Conservation (phyloP, 2,888 invertebrate species). For the Tenthredo livida region DNA sequence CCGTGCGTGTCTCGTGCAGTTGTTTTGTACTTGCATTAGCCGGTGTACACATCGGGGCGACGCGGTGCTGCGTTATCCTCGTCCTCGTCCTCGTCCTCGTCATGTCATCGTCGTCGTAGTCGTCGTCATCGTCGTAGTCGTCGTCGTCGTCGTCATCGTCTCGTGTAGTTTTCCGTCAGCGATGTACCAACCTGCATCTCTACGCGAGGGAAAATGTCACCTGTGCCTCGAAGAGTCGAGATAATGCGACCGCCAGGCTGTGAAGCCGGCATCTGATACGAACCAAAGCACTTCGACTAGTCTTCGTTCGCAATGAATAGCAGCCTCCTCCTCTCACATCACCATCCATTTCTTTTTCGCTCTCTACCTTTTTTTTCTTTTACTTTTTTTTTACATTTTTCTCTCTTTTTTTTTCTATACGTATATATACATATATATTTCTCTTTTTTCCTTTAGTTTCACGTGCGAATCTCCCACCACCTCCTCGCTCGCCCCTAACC, state of each 20-base stretch:
- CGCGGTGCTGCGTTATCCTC: constrained; percentile 40
- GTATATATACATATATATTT: neutral
- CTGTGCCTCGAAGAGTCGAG: constrained; percentile 66
- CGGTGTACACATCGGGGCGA: constrained; percentile 59
- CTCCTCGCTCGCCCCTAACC: neutral
- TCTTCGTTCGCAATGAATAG: constrained; percentile 52
- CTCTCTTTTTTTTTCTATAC: neutral
- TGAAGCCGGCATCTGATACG: constrained; percentile 59
- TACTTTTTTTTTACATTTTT: neutral
- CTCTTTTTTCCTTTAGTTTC: constrained; percentile 45
- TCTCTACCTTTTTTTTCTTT: neutral
- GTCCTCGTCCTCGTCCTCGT: constrained; percentile 32
- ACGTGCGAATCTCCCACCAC: constrained; percentile 35
- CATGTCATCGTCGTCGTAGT: neutral
- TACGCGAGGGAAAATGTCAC: constrained; percentile 63
- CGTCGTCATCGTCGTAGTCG: neutral
- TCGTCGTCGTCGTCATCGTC: constrained; percentile 32
- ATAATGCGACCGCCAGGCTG: constrained; percentile 69
- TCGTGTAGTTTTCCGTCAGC: constrained; percentile 34
- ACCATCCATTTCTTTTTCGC: constrained; percentile 37
- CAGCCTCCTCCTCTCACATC: constrained; percentile 36
- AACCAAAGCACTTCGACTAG: constrained; percentile 52
- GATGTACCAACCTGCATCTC: constrained; percentile 11
- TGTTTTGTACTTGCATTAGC: constrained; percentile 72
- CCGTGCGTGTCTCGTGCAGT: constrained; percentile 60